Evolutionary conservation across 2,113 vertebrate species (phyloP).

Genomic region (Equus quagga): DNA sequence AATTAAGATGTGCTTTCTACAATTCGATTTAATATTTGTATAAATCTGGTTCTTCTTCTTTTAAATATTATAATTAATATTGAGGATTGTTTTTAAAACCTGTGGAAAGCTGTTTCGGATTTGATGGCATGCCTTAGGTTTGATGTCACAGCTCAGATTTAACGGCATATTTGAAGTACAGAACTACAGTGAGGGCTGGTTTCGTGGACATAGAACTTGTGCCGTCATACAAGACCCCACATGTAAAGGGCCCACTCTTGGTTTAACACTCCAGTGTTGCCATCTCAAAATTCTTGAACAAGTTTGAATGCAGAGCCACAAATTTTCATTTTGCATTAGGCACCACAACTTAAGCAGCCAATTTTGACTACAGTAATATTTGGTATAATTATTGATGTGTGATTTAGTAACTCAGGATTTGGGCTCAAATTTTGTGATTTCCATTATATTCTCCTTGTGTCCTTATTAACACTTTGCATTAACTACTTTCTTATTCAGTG

Average conservation of each 20-base stretch:
- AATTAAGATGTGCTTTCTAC: neutral
- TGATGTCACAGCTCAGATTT: neutral
- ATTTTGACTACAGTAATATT: neutral
- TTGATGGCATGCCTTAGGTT: neutral
- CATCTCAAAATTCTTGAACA: neutral
- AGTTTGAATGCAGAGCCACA: neutral
- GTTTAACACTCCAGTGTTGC: neutral
- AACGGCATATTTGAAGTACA: neutral
- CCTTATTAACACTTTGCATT: neutral
- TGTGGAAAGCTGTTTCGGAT: neutral
- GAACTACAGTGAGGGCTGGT: neutral
- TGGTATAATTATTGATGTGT: neutral
- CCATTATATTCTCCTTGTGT: neutral
- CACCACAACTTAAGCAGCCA: neutral
- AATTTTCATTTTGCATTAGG: neutral
- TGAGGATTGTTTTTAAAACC: neutral
- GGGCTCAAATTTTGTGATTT: neutral
- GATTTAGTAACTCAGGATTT: slow-evolving; percentile 23
- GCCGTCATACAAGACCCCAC: fast-evolving
- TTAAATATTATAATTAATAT: neutral
- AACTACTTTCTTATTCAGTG: slow-evolving; percentile 14
- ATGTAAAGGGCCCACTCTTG: fast-evolving
- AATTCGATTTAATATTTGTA: neutral
- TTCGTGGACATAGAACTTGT: neutral
- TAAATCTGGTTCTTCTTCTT: neutral